These are phyloP conservation scores for Buteo buteo DNA, from an alignment of 2,113 vertebrate species.

Conservation along the genomic window DNA sequence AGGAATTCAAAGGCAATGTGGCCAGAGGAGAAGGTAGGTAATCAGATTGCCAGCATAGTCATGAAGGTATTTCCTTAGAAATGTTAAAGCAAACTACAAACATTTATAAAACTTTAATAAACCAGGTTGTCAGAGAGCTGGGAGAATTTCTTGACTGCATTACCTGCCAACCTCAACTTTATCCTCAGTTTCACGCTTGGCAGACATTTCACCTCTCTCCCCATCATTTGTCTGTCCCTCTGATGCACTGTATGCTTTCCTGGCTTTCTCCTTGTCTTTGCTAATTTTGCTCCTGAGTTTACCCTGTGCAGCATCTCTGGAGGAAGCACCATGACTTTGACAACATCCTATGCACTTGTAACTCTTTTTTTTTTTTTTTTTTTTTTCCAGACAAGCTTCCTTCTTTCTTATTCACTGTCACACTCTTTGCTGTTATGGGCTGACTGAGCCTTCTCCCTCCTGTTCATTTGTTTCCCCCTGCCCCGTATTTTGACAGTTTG, in stretches of 20 bases:
- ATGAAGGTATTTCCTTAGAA: background rate
- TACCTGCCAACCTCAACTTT: background rate
- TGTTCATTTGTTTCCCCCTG: background rate
- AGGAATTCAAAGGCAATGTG: background rate
- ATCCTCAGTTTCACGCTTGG: background rate
- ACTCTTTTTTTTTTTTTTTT: background rate
- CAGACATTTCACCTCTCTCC: background rate
- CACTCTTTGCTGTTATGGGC: background rate
- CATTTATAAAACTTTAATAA: background rate
- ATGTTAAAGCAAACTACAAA: background rate
- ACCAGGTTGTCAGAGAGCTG: background rate
- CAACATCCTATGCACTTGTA: background rate
- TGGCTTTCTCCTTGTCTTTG: background rate
- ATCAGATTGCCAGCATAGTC: background rate
- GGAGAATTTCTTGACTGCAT: background rate
- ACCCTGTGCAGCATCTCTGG: background rate
- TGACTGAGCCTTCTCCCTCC: background rate
- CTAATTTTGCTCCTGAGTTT: background rate
- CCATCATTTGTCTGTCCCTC: background rate
- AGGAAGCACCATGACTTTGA: background rate
- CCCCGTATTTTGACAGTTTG: background rate
- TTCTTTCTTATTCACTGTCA: background rate
- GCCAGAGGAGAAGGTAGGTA: background rate
- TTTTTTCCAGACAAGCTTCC: background rate
- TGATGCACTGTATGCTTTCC: background rate